Base-by-base conservation (phyloP, 2,797 vertebrate genomes). In the Anguilla marmorata region DNA sequence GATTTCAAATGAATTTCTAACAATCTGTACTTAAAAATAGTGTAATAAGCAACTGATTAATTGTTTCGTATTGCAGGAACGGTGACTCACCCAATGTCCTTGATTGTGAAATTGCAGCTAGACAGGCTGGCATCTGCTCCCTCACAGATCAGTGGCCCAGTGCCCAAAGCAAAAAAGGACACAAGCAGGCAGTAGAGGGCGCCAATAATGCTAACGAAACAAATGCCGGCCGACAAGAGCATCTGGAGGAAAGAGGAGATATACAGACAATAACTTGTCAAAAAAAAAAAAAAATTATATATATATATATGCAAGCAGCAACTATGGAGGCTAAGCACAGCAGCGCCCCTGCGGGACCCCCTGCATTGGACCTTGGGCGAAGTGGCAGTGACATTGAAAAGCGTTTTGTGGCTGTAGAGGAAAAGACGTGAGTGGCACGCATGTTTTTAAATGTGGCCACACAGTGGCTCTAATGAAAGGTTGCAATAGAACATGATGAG, bases 131-230 rank as follows among this genome's bases (percentile, higher is more conserved):
- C 89, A 54, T 88, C 85, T 50, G 56, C 84, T 48, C 87, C 89
- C 37, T 88, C 83, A 87, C 91, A 91, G 56, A 91, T 86, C 41
- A 91, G 60, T 24, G 89, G 91, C 8, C 91, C 90, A 56, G 69
- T 86, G 69, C 50, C 76, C n/a, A 91, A 85, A 8, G 91, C 89
- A 60, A 69, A 89, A 16, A 91, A 41, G 58, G 88, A 88, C 69
- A 91, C 87, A 2, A 89, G 7, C 0, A 60, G 84, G 86, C 91
- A 91, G 80, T 90, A 91, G 12, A 86, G 19, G 33, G 86, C 87
- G 58, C 90, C 91, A 24, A 91, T 30, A 21, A 91, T 72, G 50
- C 88, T 79, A 12, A 90, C 0, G 2, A 87, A 0, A 45, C 90
- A 84, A 21, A 90, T 14, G 33, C 90, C 21, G 30, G 90, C 79